Conservation (phyloP, 2,113 vertebrate species). For the Malurus elegans region DNA sequence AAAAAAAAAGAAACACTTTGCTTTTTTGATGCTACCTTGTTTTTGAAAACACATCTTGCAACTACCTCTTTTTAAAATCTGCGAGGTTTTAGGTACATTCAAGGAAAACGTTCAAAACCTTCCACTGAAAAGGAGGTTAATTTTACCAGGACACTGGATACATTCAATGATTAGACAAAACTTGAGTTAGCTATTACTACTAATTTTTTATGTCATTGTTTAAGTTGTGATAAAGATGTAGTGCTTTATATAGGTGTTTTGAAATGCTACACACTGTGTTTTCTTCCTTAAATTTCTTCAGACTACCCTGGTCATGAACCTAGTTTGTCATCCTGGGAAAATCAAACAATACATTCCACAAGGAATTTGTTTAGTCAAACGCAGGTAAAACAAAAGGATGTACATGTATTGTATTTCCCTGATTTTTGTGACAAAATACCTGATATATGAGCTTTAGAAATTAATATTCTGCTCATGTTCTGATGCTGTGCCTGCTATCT, state of each 20-base stretch:
- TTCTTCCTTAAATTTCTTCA: neutral
- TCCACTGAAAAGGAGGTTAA: neutral
- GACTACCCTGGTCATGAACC: neutral
- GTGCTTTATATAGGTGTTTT: neutral
- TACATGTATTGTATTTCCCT: accelerated
- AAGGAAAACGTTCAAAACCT: neutral
- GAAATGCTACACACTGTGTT: neutral
- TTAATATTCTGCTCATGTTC: neutral
- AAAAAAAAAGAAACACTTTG: neutral
- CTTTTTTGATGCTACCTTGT: neutral
- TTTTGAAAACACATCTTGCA: neutral
- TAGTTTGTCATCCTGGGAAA: neutral
- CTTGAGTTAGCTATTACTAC: neutral
- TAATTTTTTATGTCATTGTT: neutral
- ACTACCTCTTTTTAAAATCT: neutral
- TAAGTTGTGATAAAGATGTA: neutral
- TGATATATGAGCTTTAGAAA: neutral
- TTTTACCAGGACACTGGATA: neutral
- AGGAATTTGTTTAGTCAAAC: neutral
- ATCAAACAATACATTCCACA: neutral
- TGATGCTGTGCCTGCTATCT: neutral
- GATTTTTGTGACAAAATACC: neutral
- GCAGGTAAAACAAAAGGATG: accelerated
- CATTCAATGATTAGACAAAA: neutral
- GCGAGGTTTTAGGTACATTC: neutral